phyloP scores from a whole-genome alignment of 2,888 invertebrate species.

The Alloscopus bannaensis region DNA sequence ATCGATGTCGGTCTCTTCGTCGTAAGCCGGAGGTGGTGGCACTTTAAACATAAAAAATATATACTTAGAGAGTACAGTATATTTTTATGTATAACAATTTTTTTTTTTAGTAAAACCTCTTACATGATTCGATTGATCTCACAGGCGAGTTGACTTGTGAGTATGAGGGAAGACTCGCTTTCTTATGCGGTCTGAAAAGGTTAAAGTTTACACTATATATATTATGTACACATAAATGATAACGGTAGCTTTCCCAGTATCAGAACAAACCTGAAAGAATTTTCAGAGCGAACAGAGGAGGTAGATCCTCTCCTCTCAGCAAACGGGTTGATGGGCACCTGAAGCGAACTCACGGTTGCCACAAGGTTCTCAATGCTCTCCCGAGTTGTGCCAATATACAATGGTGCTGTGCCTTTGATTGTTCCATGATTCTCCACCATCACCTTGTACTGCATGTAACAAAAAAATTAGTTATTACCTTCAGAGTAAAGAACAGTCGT shows the following conservation, averaged over 20 bases:
- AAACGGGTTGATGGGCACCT: conserved; percentile 31
- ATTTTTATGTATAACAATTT: not conserved
- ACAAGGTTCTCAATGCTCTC: conserved; percentile 2
- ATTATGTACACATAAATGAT: too few species aligned
- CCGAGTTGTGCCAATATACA: conserved; percentile 25
- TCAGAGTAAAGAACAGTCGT: not conserved
- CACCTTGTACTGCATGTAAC: conserved; percentile 26
- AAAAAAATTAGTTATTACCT: not conserved
- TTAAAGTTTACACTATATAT: too few species aligned
- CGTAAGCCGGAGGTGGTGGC: conserved; percentile 43
- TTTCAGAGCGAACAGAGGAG: conserved; percentile 19
- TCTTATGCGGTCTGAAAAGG: conserved; percentile 15
- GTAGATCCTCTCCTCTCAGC: conserved; percentile 23
- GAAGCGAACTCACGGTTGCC: conserved; percentile 10
- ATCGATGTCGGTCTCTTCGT: conserved; percentile 35
- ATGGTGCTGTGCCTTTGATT: conserved; percentile 27
- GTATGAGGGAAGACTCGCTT: conserved; percentile 35
- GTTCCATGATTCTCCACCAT: conserved; percentile 40
- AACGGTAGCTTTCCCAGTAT: too few species aligned
- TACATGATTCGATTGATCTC: conserved; percentile 23
- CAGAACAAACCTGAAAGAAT: conserved; percentile 7
- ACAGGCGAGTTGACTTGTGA: conserved; percentile 48
- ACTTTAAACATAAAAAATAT: conserved; percentile 9
- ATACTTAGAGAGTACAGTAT: too few species aligned
- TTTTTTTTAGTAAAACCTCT: conserved; percentile 2